These are phyloP conservation scores for Andrena chrysosceles DNA, from an alignment of 2,888 invertebrate genomes.

Conservation along the genomic window DNA sequence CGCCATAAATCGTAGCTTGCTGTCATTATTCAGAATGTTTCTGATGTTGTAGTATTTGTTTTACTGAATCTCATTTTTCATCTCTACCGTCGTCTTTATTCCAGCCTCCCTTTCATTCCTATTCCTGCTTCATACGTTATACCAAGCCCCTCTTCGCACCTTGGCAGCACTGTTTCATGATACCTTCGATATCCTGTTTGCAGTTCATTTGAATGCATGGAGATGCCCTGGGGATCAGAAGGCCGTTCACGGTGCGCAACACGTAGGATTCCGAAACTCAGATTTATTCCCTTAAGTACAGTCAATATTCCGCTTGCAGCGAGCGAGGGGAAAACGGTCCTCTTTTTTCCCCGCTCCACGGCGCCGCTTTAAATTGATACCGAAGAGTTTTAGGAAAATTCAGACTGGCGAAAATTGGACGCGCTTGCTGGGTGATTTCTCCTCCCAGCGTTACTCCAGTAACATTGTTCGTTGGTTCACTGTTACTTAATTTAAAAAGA, in stretches of 20 bases:
- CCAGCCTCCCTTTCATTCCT: constrained; percentile 37
- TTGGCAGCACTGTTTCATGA: constrained; percentile 45
- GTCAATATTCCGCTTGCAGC: constrained; percentile 59
- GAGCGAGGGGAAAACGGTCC: background rate
- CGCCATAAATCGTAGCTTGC: background rate
- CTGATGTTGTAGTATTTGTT: background rate
- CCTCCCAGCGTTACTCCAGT: background rate
- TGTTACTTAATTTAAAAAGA: background rate
- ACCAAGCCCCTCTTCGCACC: constrained; percentile 19
- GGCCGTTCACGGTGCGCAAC: constrained; percentile 67
- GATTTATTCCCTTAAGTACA: constrained; percentile 73
- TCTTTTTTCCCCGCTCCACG: background rate
- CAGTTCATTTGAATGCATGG: constrained; percentile 76
- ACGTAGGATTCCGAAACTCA: constrained; percentile 71
- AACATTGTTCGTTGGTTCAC: background rate
- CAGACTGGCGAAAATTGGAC: constrained; percentile 46
- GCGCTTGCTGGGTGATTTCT: constrained; percentile 16
- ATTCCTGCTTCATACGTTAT: constrained; percentile 37
- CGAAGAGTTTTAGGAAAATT: constrained; percentile 51
- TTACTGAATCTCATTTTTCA: constrained; percentile 12
- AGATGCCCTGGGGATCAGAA: constrained; percentile 66
- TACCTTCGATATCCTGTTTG: constrained; percentile 71
- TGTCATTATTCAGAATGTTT: background rate
- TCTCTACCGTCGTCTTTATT: constrained; percentile 22
- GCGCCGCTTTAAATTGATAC: constrained; percentile 49